phyloP scores from a whole-genome alignment of 1,140 invertebrate genomes.

The Drosophila simulans region DNA sequence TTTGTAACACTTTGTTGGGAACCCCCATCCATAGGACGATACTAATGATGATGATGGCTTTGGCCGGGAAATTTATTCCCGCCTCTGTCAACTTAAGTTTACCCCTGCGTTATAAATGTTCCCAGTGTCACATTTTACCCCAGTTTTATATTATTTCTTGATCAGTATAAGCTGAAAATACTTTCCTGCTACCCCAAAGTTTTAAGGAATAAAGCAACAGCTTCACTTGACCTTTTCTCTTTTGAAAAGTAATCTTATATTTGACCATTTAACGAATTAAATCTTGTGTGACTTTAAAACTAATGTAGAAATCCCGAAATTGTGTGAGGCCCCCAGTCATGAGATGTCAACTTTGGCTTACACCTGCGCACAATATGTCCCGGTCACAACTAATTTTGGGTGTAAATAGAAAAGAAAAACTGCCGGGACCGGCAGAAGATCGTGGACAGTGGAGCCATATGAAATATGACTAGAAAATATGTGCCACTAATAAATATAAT shows the following conservation, averaged over 20 bases:
- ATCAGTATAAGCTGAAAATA: neutral
- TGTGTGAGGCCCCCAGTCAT: constrained; percentile 30
- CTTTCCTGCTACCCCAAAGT: too few species aligned
- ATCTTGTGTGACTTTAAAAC: too few species aligned
- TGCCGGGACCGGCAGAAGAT: constrained; percentile 4
- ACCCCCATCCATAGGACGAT: constrained; percentile 5
- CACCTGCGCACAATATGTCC: constrained; percentile 53
- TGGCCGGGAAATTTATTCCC: constrained; percentile 31
- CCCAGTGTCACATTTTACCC: neutral
- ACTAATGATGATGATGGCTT: constrained; percentile 16
- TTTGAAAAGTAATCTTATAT: neutral
- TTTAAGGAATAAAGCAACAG: too few species aligned
- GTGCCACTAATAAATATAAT: constrained; percentile 57
- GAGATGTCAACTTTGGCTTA: constrained; percentile 46
- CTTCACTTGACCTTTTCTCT: too few species aligned
- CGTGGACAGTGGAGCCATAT: constrained; percentile 25
- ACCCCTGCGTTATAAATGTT: constrained; percentile 40
- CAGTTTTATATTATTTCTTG: neutral
- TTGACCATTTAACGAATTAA: too few species aligned
- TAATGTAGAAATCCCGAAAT: neutral
- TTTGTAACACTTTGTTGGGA: constrained; percentile 60
- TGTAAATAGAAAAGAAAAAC: constrained; percentile 9
- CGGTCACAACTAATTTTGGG: constrained; percentile 15
- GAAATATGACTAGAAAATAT: constrained; percentile 62
- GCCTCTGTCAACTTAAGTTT: constrained; percentile 43